Evolutionary conservation across 1,140 invertebrate species (phyloP).

Genomic region (Plutomurus gul): DNA sequence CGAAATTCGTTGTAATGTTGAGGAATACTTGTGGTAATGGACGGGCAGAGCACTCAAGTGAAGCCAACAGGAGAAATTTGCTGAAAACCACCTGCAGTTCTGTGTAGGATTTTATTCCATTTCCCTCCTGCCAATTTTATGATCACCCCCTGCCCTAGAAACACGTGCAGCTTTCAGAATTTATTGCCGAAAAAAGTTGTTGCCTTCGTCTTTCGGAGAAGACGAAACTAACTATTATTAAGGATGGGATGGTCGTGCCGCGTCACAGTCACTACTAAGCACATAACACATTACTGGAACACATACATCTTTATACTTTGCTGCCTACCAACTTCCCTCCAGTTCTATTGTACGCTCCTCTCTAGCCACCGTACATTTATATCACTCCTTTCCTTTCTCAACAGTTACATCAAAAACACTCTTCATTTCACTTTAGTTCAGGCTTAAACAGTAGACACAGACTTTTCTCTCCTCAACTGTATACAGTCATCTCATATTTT

Average conservation of each 20-base stretch:
- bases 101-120: slow-evolving; percentile 35
- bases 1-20: too few species aligned
- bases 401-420: slow-evolving; percentile 6
- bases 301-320: slow-evolving; percentile 22
- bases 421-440: neutral
- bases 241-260: neutral
- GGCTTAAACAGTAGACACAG: neutral
- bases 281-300: neutral
- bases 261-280: neutral
- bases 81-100: slow-evolving; percentile 36
- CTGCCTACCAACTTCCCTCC: neutral
- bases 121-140: slow-evolving; percentile 45
- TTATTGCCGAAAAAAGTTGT: slow-evolving; percentile 32
- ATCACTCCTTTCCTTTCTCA: neutral
- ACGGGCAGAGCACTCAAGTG: neutral
- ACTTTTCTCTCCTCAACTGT: neutral
- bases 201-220: slow-evolving; percentile 18
- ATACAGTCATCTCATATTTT: slow-evolving; percentile 4
- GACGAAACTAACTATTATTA: slow-evolving; percentile 10
- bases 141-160: slow-evolving; percentile 34
- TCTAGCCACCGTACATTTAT: neutral
- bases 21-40: neutral
- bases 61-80: slow-evolving; percentile 12
- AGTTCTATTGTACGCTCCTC: neutral
- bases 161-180: slow-evolving; percentile 42